phyloP scores from a whole-genome alignment of 2,888 invertebrate species.

The Trachelus tabidus region DNA sequence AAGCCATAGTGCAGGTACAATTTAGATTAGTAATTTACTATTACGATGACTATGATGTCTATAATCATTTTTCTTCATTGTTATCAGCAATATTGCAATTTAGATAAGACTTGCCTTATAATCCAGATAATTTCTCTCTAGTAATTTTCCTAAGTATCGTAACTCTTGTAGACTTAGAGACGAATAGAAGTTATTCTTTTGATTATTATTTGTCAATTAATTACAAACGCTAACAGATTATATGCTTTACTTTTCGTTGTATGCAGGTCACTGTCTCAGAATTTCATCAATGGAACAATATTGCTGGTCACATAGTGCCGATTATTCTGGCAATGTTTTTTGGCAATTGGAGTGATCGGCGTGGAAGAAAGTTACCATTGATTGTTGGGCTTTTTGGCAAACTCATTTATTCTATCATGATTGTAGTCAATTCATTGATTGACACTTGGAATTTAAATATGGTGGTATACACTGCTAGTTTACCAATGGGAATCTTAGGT shows the following conservation, averaged over 20 bases:
- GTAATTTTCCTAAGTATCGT: not conserved
- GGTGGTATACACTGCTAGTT: slow-evolving; percentile 79
- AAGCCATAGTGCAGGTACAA: slow-evolving; percentile 76
- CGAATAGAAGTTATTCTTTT: not conserved
- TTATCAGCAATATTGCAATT: not conserved
- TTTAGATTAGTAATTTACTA: not conserved
- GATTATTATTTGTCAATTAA: not conserved
- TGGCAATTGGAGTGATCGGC: slow-evolving; percentile 85
- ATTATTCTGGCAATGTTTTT: slow-evolving; percentile 82
- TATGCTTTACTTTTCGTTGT: not conserved
- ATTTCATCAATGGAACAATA: slow-evolving; percentile 83
- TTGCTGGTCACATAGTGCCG: slow-evolving; percentile 79
- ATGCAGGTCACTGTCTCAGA: slow-evolving; percentile 76
- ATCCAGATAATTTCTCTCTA: not conserved
- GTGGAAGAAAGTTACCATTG: slow-evolving; percentile 80
- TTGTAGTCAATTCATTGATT: slow-evolving; percentile 76
- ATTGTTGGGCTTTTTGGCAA: slow-evolving; percentile 80
- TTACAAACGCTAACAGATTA: not conserved
- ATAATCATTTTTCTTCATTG: not conserved
- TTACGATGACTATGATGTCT: not conserved
- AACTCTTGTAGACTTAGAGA: not conserved
- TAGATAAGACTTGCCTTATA: not conserved
- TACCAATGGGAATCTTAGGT: slow-evolving; percentile 82
- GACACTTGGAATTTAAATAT: slow-evolving; percentile 79
- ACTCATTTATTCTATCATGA: slow-evolving; percentile 79